Evolutionary conservation across 2,888 invertebrate species (phyloP).

Genomic region (Campopleginae sp.): DNA sequence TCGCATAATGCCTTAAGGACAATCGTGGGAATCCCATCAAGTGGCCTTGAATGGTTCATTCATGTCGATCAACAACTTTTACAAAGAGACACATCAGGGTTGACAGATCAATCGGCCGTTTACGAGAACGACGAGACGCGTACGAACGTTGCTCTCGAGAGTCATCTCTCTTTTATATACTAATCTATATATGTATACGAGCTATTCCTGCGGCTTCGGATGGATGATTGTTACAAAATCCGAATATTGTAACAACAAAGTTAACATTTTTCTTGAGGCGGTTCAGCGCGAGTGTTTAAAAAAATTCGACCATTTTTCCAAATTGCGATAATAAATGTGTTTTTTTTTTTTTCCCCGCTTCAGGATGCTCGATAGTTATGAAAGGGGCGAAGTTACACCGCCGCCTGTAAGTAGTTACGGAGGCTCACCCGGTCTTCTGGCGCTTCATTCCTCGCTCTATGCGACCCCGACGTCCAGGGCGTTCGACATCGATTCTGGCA

Average conservation of each 20-base stretch:
- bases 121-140: constrained; percentile 61
- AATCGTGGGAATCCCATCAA: constrained; percentile 84
- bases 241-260: not conserved
- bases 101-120: constrained; percentile 83
- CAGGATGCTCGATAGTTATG: constrained; percentile 84
- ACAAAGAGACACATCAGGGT: constrained; percentile 76
- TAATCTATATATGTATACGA: not conserved
- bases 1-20: constrained; percentile 82
- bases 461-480: constrained; percentile 80
- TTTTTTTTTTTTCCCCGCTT: constrained; percentile 59
- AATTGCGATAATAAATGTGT: not conserved
- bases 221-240: not conserved
- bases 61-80: constrained; percentile 83
- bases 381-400: constrained; percentile 83
- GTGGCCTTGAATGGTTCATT: constrained; percentile 84
- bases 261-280: not conserved
- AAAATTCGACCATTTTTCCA: not conserved
- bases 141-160: constrained; percentile 53
- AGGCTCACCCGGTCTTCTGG: constrained; percentile 81
- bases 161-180: constrained; percentile 58
- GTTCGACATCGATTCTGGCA: constrained; percentile 82
- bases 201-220: not conserved
- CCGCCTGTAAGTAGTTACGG: constrained; percentile 82
- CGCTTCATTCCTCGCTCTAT: constrained; percentile 82
- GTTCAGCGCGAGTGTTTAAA: not conserved